Conservation (phyloP, 2,113 vertebrate species). For the Cyanoliseus patagonus region DNA sequence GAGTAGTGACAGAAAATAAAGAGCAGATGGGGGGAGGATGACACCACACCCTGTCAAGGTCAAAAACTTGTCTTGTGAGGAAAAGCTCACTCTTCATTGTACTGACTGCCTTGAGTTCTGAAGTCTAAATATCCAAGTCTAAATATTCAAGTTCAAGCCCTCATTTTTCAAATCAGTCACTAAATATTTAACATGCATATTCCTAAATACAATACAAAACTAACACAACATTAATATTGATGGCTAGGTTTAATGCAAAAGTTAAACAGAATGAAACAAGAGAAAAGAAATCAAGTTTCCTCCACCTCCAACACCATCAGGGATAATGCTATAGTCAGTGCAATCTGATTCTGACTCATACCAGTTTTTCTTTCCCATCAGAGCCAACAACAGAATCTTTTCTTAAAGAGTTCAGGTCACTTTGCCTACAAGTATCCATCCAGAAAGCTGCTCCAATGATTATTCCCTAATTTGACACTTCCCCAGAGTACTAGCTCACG, state of each 20-base stretch:
- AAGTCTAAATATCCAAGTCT: background rate
- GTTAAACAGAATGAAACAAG: background rate
- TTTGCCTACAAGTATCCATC: background rate
- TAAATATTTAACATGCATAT: background rate
- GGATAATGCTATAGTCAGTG: fast-evolving
- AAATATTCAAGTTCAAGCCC: background rate
- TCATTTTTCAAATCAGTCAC: background rate
- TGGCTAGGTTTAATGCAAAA: background rate
- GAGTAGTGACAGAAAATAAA: background rate
- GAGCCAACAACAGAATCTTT: background rate
- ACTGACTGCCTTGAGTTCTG: background rate
- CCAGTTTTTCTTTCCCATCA: background rate
- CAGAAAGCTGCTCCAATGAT: background rate
- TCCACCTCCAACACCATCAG: fast-evolving
- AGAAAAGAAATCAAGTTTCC: background rate
- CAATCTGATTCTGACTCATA: background rate
- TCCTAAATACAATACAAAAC: background rate
- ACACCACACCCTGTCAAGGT: background rate
- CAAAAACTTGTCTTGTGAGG: background rate
- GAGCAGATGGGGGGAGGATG: background rate
- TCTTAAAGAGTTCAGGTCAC: background rate
- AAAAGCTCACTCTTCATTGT: background rate
- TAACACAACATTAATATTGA: background rate
- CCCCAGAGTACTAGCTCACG: background rate
- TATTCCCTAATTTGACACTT: background rate